phyloP scores from a whole-genome alignment of 1,140 invertebrate species.

The Periplaneta americana region DNA sequence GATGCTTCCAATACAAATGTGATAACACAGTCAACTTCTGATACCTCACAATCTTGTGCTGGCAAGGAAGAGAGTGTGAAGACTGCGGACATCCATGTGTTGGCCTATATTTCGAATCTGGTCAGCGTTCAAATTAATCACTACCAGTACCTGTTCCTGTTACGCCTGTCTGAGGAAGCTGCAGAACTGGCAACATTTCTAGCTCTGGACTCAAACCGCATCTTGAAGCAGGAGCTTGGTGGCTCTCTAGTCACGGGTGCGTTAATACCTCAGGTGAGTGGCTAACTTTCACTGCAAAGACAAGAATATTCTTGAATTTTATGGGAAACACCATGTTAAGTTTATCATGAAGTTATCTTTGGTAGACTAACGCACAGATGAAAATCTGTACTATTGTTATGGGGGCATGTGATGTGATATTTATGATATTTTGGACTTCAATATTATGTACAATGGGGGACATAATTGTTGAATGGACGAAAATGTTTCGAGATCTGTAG shows the following conservation, averaged over 20 bases:
- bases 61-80: slow-evolving; percentile 5
- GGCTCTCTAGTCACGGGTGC: slow-evolving; percentile 67
- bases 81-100: slow-evolving; percentile 56
- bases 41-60: neutral
- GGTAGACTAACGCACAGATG: too few relatives aligned
- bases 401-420: too few relatives aligned
- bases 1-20: neutral
- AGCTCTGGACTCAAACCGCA: slow-evolving; percentile 68
- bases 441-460: too few relatives aligned
- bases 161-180: slow-evolving; percentile 76
- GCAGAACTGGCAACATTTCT: slow-evolving; percentile 74
- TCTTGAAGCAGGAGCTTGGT: slow-evolving; percentile 43
- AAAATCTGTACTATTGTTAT: too few relatives aligned
- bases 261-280: slow-evolving; percentile 61
- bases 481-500: too few relatives aligned
- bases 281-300: too few relatives aligned
- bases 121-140: slow-evolving; percentile 86
- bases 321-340: too few relatives aligned
- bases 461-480: too few relatives aligned
- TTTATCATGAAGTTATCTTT: too few relatives aligned
- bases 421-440: too few relatives aligned
- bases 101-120: slow-evolving; percentile 69
- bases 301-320: too few relatives aligned
- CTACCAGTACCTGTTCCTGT: slow-evolving; percentile 85
- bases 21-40: neutral